phyloP scores from a whole-genome alignment of 2,888 invertebrate species.

The Troglohyphantes excavatus region DNA sequence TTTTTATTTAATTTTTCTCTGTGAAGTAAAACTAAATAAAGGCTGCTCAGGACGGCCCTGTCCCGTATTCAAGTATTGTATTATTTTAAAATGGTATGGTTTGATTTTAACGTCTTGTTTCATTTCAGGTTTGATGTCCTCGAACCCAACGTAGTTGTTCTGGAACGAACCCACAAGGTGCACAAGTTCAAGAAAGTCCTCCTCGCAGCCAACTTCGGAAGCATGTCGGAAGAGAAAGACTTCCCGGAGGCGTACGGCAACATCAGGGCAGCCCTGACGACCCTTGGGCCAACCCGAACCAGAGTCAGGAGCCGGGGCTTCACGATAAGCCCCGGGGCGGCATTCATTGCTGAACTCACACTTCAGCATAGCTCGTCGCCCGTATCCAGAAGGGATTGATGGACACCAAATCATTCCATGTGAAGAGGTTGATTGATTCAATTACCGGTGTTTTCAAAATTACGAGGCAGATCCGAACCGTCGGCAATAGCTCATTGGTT shows the following conservation, averaged over 20 bases:
- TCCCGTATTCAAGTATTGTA: too few relatives aligned
- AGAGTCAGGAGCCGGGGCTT: slow-evolving; percentile 54
- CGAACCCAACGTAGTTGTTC: slow-evolving; percentile 52
- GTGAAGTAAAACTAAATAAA: too few relatives aligned
- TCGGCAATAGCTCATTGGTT: too few relatives aligned
- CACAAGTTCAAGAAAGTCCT: slow-evolving; percentile 39
- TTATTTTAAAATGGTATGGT: too few relatives aligned
- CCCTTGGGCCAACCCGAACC: slow-evolving; percentile 31
- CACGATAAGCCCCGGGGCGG: slow-evolving; percentile 55
- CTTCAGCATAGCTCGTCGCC: slow-evolving; percentile 9
- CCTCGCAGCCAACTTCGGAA: slow-evolving; percentile 66
- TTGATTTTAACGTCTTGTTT: too few relatives aligned
- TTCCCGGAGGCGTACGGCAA: slow-evolving; percentile 59
- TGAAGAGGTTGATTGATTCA: too few relatives aligned
- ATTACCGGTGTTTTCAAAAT: too few relatives aligned
- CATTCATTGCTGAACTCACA: slow-evolving; percentile 53
- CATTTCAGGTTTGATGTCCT: slow-evolving; percentile 19
- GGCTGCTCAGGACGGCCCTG: too few relatives aligned
- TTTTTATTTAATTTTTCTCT: too few relatives aligned
- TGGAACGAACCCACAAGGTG: slow-evolving; percentile 51
- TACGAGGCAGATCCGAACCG: too few relatives aligned
- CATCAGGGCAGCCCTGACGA: slow-evolving; percentile 27
- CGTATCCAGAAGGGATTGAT: not conserved
- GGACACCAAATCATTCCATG: too few relatives aligned
- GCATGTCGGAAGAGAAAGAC: slow-evolving; percentile 46